Evolutionary conservation across 2,797 vertebrate genomes (phyloP).

Genomic region (Melanotaenia pygmaea): DNA sequence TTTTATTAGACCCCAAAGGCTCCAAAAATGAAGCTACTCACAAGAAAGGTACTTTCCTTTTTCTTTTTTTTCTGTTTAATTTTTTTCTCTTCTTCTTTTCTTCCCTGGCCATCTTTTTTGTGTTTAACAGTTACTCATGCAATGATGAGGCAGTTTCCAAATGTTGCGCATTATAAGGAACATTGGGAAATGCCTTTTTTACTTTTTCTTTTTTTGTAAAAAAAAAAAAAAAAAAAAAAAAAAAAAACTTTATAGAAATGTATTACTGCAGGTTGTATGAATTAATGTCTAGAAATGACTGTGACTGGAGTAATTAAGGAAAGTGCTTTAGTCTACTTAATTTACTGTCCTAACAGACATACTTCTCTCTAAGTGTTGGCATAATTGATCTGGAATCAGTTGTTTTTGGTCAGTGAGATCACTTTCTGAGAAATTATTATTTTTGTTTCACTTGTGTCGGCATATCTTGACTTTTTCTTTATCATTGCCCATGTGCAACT

Average conservation of each 20-base stretch:
- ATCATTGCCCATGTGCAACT: not conserved
- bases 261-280: constrained; percentile 33
- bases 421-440: constrained; percentile 4
- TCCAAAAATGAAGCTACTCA: constrained; percentile 88
- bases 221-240: too few species aligned
- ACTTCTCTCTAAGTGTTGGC: constrained; percentile 7
- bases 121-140: constrained; percentile 49
- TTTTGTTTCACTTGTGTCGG: not conserved
- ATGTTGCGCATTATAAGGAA: constrained; percentile 28
- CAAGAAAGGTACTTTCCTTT: constrained; percentile 88
- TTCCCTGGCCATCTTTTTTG: constrained; percentile 49
- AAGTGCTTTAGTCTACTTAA: not conserved
- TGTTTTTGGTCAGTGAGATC: constrained; percentile 1
- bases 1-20: constrained; percentile 89
- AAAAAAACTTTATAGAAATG: constrained; percentile 18
- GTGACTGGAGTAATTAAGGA: constrained; percentile 14
- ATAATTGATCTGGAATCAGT: constrained; percentile 13
- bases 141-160: constrained; percentile 41
- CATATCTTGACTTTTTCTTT: not conserved
- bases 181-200: constrained; percentile 35
- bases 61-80: constrained; percentile 46
- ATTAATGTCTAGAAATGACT: constrained; percentile 24
- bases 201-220: not conserved
- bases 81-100: constrained; percentile 40
- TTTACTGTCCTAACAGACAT: constrained; percentile 29